Conservation (phyloP, 1,140 invertebrate species). For the Spodoptera frugiperda region DNA sequence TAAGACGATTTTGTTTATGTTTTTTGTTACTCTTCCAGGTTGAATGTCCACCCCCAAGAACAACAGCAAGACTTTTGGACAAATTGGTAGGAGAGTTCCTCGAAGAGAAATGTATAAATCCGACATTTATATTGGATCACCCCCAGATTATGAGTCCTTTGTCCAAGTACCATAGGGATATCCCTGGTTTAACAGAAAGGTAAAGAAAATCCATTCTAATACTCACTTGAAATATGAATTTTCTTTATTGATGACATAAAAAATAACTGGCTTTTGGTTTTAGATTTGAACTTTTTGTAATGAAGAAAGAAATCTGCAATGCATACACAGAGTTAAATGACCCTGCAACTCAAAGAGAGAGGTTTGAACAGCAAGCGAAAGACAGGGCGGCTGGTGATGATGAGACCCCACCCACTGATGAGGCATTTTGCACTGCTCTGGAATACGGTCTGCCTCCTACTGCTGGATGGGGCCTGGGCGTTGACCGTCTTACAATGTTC, state of each 20-base stretch:
- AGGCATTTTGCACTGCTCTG: conserved; percentile 98
- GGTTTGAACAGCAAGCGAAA: conserved; percentile 98
- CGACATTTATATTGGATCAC: conserved; percentile 99
- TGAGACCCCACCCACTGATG: conserved; percentile 98
- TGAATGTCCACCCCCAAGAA: conserved; percentile 97
- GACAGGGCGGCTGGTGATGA: conserved; percentile 99
- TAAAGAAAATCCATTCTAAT: conserved; percentile 52
- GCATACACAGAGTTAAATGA: conserved; percentile 99
- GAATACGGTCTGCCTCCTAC: conserved; percentile 99
- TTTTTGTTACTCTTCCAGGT: too few species aligned
- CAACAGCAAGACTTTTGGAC: conserved; percentile 96
- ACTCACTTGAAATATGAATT: too few species aligned
- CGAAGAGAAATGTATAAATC: conserved; percentile 98
- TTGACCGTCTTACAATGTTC: conserved; percentile 99
- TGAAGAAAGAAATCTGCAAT: conserved; percentile 99
- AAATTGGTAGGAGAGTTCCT: conserved; percentile 99
- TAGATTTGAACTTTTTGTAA: conserved; percentile 98
- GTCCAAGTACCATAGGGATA: conserved; percentile 98
- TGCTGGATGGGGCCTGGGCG: conserved; percentile 98
- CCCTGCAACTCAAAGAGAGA: conserved; percentile 96
- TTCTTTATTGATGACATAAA: not conserved
- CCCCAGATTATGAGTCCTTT: conserved; percentile 99
- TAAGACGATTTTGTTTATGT: too few species aligned
- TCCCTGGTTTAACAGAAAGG: conserved; percentile 95
- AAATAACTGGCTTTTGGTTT: conserved; percentile 31